Conservation (phyloP, 2,113 vertebrate species). For the Pseudorectes ferrugineus region DNA sequence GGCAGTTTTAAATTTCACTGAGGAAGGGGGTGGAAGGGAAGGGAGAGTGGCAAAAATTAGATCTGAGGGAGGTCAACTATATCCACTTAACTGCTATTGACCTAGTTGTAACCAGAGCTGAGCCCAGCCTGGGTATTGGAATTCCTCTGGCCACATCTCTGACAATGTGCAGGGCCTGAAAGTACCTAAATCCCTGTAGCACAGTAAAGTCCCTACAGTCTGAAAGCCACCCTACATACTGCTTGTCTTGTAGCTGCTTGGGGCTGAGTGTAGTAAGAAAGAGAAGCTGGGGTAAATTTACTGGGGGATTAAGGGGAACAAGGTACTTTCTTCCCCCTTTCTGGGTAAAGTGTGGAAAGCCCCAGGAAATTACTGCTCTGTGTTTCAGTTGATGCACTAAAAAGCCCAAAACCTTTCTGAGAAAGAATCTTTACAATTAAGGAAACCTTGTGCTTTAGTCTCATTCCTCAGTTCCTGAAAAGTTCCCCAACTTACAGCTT, state of each 20-base stretch:
- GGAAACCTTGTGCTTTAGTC: background rate
- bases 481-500: background rate
- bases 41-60: constrained; percentile 16
- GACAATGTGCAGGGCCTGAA: background rate
- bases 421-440: background rate
- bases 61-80: constrained; percentile 25
- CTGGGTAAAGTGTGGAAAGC: constrained; percentile 1
- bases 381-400: background rate
- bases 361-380: constrained; percentile 11
- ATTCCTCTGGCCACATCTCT: background rate
- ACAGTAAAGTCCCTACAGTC: background rate
- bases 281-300: background rate
- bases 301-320: background rate
- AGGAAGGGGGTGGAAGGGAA: background rate
- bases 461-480: background rate
- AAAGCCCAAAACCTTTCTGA: background rate
- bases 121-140: background rate
- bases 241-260: background rate
- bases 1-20: constrained; percentile 34
- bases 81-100: constrained; percentile 36
- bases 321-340: constrained; percentile 2
- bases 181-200: background rate
- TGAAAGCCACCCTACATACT: background rate
- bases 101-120: constrained; percentile 31
- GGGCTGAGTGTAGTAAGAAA: background rate